Evolutionary conservation across 2,888 invertebrate genomes (phyloP), one percentile per base, ranked within the genome.

Genomic region (Melanophora roralis): DNA sequence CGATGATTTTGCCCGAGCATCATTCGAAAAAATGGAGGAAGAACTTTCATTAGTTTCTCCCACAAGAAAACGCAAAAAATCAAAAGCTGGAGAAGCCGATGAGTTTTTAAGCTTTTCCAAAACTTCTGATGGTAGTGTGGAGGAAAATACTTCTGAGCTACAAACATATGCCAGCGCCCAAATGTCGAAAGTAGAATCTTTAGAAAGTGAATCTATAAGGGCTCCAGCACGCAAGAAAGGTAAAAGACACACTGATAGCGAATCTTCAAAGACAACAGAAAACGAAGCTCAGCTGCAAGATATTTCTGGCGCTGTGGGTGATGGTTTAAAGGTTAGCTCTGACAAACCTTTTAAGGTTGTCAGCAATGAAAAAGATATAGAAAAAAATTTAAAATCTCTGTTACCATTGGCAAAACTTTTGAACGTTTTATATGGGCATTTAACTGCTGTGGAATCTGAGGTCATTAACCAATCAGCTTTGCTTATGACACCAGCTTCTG

Each of bases 51-150:
- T 91, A 67, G 91, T 93, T 83, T 91, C 93, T 0, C 91, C 92
- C 0, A 91, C 84, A 16, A 82, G 88, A 8, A 90, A 90, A 74
- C 85, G 95, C 43, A 94, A 92, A 83, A 94, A 94, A 87, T 93
- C 94, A 0, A 93, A 93, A 83, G 92, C 92, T 81, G 92, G 90
- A 0, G 93, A 93, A 76, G 92, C 92, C 14, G 94, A 93, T 53
- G 93, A 93, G 69, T 94, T 91, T 85, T 93, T 92, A 81, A 94
- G 94, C 86, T 89, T 94, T 55, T 93, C 94, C 0, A 86, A 93
- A 55, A 92, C 93, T 5, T 93, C 85, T 90, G 86, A 84, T 1
- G 88, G 86, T 27, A 92, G 92, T 68, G 82, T 64, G n/a, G 82
- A 82, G 7, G 82, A 78, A 16, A 91, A 93, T 19, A 93, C 93